These are phyloP conservation scores for Aphelocoma californica DNA, from an alignment of 2,797 vertebrate genomes.

Conservation along the genomic window DNA sequence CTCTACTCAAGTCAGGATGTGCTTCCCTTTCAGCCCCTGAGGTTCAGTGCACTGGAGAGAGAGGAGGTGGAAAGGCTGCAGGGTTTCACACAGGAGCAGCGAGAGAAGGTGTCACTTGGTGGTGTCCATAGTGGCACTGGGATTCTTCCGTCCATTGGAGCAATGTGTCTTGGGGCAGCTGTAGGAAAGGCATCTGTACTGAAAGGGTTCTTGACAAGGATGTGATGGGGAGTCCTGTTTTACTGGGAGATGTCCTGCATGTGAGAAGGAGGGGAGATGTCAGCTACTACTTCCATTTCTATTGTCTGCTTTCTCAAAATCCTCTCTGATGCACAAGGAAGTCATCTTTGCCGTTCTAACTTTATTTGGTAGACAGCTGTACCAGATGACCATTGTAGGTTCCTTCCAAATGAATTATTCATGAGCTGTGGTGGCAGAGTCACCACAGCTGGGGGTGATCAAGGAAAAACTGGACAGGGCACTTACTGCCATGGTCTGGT, in stretches of 20 bases:
- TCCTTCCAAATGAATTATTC: not conserved
- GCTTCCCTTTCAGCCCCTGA: not conserved
- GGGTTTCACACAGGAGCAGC: not conserved
- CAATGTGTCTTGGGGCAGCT: fast-evolving
- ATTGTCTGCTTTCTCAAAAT: not conserved
- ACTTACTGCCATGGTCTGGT: not conserved
- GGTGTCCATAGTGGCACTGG: fast-evolving
- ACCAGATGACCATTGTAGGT: not conserved
- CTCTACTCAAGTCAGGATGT: not conserved
- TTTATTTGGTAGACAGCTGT: not conserved
- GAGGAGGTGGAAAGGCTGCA: not conserved
- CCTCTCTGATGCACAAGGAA: not conserved
- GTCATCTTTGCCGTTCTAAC: not conserved
- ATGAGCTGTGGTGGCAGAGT: fast-evolving
- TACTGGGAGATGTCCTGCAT: not conserved
- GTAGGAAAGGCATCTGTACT: not conserved
- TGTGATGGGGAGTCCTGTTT: not conserved
- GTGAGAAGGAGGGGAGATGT: not conserved
- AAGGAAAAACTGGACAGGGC: not conserved
- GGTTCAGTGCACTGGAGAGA: not conserved
- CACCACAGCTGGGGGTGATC: not conserved
- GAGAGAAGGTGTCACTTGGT: not conserved
- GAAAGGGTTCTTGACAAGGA: fast-evolving
- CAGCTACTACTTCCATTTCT: not conserved
- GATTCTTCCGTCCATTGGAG: not conserved